Evolutionary conservation across 2,888 invertebrate species (phyloP).

Genomic region (Aphodius granarius): DNA sequence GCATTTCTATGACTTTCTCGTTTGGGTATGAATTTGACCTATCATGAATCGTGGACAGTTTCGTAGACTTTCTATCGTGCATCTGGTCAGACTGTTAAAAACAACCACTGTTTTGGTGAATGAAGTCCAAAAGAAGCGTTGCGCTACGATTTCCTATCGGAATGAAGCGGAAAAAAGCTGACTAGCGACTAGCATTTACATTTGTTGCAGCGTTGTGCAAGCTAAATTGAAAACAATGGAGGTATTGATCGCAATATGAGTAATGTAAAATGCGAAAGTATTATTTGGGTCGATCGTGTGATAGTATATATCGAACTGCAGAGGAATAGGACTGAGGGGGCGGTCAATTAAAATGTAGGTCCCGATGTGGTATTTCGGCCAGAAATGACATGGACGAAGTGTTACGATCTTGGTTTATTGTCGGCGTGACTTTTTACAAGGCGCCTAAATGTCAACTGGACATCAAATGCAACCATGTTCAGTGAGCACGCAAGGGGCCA

Average conservation of each 20-base stretch:
- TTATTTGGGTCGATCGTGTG: slow-evolving; percentile 26
- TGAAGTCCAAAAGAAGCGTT: neutral
- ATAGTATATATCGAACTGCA: slow-evolving; percentile 11
- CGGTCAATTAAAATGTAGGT: slow-evolving; percentile 23
- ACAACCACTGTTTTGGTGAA: neutral
- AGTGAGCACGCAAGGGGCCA: slow-evolving; percentile 30
- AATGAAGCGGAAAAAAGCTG: neutral
- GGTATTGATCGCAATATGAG: slow-evolving; percentile 21
- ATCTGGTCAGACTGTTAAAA: neutral
- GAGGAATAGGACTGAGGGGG: slow-evolving; percentile 1
- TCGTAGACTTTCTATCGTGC: neutral
- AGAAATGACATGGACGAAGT: slow-evolving; percentile 24
- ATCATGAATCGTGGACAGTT: neutral
- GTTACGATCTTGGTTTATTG: slow-evolving; percentile 33
- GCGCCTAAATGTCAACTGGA: slow-evolving; percentile 38
- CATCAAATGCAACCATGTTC: slow-evolving; percentile 36
- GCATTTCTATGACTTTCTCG: neutral
- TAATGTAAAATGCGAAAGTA: slow-evolving; percentile 21
- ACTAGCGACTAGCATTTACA: neutral
- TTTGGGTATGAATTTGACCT: neutral
- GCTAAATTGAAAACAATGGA: slow-evolving; percentile 24
- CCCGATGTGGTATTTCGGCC: slow-evolving; percentile 28
- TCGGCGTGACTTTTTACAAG: slow-evolving; percentile 37
- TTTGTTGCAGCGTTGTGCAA: neutral
- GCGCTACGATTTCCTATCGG: neutral